These are phyloP conservation scores for Microtus ochrogaster DNA, from an alignment of 2,113 vertebrate genomes.

Conservation along the genomic window DNA sequence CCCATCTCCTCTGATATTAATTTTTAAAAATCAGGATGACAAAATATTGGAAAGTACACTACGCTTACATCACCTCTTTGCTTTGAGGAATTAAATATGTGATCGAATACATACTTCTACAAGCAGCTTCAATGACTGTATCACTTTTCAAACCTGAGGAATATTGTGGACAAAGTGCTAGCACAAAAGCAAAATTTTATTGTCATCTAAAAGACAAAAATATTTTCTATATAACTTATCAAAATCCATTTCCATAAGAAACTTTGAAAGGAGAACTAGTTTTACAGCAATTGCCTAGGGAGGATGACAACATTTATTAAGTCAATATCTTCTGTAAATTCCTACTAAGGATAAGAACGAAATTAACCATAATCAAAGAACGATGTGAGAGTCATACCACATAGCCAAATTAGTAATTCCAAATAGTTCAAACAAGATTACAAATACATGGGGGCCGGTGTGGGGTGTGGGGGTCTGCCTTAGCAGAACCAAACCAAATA, in stretches of 20 bases:
- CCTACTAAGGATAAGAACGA: background rate
- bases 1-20: background rate
- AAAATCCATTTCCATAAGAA: conserved; percentile 1
- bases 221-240: background rate
- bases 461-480: background rate
- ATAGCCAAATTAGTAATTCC: background rate
- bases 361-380: background rate
- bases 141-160: conserved; percentile 11
- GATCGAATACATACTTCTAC: background rate
- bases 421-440: background rate
- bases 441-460: background rate
- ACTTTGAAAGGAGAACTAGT: background rate
- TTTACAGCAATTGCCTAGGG: background rate
- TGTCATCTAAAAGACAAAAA: background rate
- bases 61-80: background rate
- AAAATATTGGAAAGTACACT: background rate
- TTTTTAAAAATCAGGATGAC: background rate
- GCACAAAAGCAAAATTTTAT: conserved; percentile 1
- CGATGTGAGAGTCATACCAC: background rate
- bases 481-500: background rate
- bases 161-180: background rate
- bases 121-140: background rate
- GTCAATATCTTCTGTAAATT: background rate
- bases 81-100: conserved; percentile 9
- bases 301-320: background rate